Conservation (phyloP, 1,140 invertebrate genomes). For the Drosophila rufa region DNA sequence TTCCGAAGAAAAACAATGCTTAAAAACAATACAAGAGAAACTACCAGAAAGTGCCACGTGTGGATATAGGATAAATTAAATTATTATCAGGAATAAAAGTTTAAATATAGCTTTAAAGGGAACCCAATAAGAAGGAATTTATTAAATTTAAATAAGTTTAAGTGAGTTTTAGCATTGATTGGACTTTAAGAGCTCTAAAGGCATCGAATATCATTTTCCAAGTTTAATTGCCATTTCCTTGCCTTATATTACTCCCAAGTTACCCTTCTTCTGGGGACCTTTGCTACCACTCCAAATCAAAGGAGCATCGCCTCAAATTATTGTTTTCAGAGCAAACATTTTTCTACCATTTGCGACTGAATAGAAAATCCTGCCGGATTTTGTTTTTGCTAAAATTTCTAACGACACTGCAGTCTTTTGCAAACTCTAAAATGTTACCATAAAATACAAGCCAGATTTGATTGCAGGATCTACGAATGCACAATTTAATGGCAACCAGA, state of each 20-base stretch:
- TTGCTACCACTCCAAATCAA: conserved; percentile 5
- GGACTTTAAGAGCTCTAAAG: neutral
- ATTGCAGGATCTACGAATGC: neutral
- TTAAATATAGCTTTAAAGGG: neutral
- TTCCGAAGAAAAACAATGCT: conserved; percentile 25
- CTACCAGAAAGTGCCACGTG: neutral
- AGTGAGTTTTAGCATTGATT: neutral
- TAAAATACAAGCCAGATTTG: conserved; percentile 10
- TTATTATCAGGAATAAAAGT: neutral
- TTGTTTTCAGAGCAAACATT: conserved; percentile 18
- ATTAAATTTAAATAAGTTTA: neutral
- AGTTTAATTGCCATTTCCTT: neutral
- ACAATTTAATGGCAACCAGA: conserved; percentile 10
- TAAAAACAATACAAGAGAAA: conserved; percentile 11
- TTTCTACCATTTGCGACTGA: conserved; percentile 3
- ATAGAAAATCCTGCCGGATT: conserved; percentile 1
- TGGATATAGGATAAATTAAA: conserved; percentile 8
- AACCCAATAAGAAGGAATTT: too few species aligned
- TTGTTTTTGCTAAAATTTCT: conserved; percentile 15
- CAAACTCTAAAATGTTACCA: conserved; percentile 1
- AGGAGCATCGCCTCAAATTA: neutral
- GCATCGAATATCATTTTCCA: neutral
- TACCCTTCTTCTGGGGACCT: neutral
- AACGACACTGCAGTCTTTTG: neutral
- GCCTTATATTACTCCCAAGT: too few species aligned